Conservation (phyloP, 2,888 invertebrate species). For the Hypselothyrea guttata region DNA sequence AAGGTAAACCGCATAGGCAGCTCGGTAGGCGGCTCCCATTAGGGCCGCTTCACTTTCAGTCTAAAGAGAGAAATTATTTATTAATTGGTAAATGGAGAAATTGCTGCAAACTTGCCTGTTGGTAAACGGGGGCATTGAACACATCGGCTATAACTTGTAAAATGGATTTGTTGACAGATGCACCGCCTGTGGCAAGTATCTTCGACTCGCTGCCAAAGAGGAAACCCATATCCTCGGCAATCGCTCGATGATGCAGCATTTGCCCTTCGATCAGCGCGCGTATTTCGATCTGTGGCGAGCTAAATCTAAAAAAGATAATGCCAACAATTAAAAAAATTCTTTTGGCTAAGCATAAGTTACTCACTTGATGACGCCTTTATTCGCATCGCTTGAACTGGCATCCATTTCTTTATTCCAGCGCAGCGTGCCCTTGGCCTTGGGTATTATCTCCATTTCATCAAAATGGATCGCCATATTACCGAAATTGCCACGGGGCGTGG, state of each 20-base stretch:
- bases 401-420: conserved; percentile 86
- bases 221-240: conserved; percentile 92
- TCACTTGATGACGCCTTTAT: conserved; percentile 78
- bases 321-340: background rate
- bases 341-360: conserved; percentile 1
- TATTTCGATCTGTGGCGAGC: conserved; percentile 89
- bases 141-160: conserved; percentile 96
- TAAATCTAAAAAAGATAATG: conserved; percentile 64
- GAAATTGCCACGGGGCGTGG: conserved; percentile 95
- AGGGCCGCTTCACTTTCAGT: conserved; percentile 93
- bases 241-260: conserved; percentile 91
- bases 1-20: conserved; percentile 84
- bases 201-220: conserved; percentile 86
- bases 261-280: conserved; percentile 96
- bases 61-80: conserved; percentile 79
- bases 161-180: conserved; percentile 91
- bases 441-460: conserved; percentile 86
- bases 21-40: conserved; percentile 90
- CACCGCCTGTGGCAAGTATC: conserved; percentile 96
- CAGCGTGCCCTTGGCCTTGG: conserved; percentile 85
- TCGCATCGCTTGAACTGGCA: conserved; percentile 64
- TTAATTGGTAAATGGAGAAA: background rate
- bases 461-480: conserved; percentile 88
- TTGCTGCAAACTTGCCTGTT: conserved; percentile 84
- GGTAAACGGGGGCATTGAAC: conserved; percentile 94